Evolutionary conservation across 2,888 invertebrate species (phyloP).

Genomic region (Busseola fusca): DNA sequence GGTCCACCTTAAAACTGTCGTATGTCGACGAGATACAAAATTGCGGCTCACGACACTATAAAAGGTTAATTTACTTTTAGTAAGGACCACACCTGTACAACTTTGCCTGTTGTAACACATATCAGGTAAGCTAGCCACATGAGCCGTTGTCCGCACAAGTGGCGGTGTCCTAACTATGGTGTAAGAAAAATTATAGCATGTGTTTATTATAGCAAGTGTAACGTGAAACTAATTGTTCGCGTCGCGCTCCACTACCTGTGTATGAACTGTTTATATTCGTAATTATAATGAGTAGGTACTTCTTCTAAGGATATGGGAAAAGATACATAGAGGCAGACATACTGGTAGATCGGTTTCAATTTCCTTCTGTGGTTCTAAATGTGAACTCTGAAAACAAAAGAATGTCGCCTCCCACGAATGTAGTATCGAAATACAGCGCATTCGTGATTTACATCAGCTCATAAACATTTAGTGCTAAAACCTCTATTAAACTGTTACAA

Average conservation of each 20-base stretch:
- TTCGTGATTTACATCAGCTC: conserved; percentile 2
- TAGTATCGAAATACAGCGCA: neutral
- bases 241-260: conserved; percentile 49
- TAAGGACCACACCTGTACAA: conserved; percentile 21
- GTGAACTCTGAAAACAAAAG: neutral
- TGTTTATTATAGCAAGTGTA: conserved; percentile 62
- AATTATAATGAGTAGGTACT: conserved; percentile 1
- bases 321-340: neutral
- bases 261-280: conserved; percentile 11
- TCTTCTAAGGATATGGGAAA: neutral
- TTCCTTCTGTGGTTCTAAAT: neutral
- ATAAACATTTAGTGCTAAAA: conserved; percentile 13
- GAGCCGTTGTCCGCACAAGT: neutral
- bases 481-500: conserved; percentile 8
- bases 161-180: conserved; percentile 27
- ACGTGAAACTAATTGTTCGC: conserved; percentile 62
- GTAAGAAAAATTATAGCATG: conserved; percentile 53
- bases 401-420: neutral
- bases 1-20: neutral
- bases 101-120: conserved; percentile 9
- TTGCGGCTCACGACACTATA: conserved; percentile 33
- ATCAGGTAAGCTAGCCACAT: conserved; percentile 14
- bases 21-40: conserved; percentile 3
- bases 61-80: conserved; percentile 29
- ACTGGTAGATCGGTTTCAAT: neutral